These are phyloP conservation scores for Atractosteus spatula DNA, from an alignment of 2,113 vertebrate genomes.

Conservation along the genomic window DNA sequence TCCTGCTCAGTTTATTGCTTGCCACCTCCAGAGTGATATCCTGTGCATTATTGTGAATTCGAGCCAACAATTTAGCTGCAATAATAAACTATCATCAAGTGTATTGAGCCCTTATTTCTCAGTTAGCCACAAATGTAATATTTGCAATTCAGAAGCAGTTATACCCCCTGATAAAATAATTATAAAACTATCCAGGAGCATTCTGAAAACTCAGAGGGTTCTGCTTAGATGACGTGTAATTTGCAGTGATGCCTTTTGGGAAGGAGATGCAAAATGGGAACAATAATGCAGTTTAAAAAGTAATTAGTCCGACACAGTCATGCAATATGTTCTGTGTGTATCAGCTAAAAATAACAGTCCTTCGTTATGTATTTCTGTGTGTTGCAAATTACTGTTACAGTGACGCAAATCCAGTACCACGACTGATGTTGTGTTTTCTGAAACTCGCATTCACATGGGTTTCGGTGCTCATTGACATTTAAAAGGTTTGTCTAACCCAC, in stretches of 20 bases:
- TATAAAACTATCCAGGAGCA: neutral
- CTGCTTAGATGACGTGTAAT: slow-evolving; percentile 16
- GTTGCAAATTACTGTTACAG: slow-evolving; percentile 26
- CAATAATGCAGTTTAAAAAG: slow-evolving; percentile 26
- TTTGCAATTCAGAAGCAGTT: slow-evolving; percentile 31
- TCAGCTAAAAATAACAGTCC: slow-evolving; percentile 36
- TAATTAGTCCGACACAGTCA: slow-evolving; percentile 25
- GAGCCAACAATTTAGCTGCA: slow-evolving; percentile 21
- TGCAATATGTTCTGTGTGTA: slow-evolving; percentile 24
- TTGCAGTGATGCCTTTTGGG: slow-evolving; percentile 22
- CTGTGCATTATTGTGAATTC: slow-evolving; percentile 30
- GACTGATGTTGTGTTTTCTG: slow-evolving; percentile 6
- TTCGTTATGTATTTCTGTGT: slow-evolving; percentile 23
- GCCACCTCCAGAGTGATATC: neutral
- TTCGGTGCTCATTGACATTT: neutral
- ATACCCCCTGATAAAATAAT: slow-evolving; percentile 6
- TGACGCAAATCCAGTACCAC: slow-evolving; percentile 12
- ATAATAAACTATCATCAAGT: slow-evolving; percentile 42
- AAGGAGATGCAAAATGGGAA: slow-evolving; percentile 15
- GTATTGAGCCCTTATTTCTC: slow-evolving; percentile 26
- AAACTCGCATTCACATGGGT: neutral
- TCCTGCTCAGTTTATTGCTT: slow-evolving; percentile 4
- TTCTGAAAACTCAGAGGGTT: slow-evolving; percentile 10
- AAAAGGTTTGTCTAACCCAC: neutral
- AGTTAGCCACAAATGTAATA: slow-evolving; percentile 28